Evolutionary conservation across 2,888 invertebrate genomes (phyloP), one percentile per base, ranked within the genome.

Genomic region (Apocheima hispidaria): DNA sequence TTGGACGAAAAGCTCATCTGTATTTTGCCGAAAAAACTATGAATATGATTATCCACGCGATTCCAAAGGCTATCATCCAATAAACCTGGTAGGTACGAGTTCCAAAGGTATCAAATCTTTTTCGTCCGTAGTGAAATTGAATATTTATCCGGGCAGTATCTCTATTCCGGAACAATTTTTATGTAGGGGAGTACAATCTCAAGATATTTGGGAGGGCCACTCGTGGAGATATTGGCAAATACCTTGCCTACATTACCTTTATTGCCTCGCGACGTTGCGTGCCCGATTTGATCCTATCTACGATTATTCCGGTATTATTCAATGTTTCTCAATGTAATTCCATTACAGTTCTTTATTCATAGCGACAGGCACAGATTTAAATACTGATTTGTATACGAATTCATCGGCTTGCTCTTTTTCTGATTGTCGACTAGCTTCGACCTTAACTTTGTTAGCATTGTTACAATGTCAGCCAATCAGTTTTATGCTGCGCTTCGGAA

Each of bases 111-210:
- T 92, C 90, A 92, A 92, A 92, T 92, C 92, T 92, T 88, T 88
- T 88, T 90, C 91, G 91, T 90, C 91, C 90, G 88, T 87, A 90
- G 86, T 88, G 90, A 92, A 92, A 92, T 92, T 92, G 92, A 92
- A 92, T 92, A 92, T 92, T 92, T 92, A 92, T 92, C 92, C 89
- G 90, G 89, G 86, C 88, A 91, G 88, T 92, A 91, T 92, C 92
- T 92, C 90, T 90, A 92, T 92, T 88, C 87, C 85, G 88, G 90
- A 90, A 91, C 92, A 91, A 92, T 92, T 92, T 92, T 92, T 91
- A 90, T 91, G 87, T 90, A 88, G 89, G 90, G 88, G 88, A 89
- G 89, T 88, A 91, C 91, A 90, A 92, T 92, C 88, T 92, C 83
- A 83, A 90, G 89, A 89, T 92, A 90, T 92, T 90, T 84, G 89